Conservation (phyloP, 2,888 invertebrate species). For the Meghimatium bilineatum region DNA sequence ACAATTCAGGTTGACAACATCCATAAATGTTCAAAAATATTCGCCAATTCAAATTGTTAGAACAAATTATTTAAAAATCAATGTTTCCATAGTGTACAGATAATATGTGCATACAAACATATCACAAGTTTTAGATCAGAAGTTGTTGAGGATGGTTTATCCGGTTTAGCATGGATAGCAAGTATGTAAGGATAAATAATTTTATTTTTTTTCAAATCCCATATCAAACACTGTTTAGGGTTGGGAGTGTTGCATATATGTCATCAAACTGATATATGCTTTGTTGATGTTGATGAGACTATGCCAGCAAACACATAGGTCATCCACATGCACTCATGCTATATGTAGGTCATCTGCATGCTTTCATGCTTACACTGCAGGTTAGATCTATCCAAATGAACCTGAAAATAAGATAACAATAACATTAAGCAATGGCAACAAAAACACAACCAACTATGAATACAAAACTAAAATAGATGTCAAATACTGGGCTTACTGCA, state of each 20-base stretch:
- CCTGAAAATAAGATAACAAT: not conserved
- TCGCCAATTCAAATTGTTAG: not conserved
- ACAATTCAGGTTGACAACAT: not conserved
- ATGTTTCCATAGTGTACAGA: not conserved
- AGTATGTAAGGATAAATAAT: not conserved
- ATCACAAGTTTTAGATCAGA: not conserved
- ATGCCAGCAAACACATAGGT: not conserved
- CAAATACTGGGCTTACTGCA: too few species aligned
- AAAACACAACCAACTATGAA: too few species aligned
- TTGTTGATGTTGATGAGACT: not conserved
- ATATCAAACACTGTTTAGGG: not conserved
- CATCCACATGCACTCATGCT: not conserved
- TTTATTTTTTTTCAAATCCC: not conserved
- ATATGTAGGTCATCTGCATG: slow-evolving; percentile 1
- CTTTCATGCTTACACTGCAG: not conserved
- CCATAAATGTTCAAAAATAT: not conserved
- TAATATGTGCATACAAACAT: not conserved
- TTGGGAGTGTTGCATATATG: not conserved
- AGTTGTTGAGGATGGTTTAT: not conserved
- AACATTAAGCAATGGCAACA: too few species aligned
- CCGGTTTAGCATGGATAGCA: not conserved
- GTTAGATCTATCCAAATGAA: not conserved
- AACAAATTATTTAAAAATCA: not conserved
- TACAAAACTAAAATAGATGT: too few species aligned
- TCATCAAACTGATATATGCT: not conserved